Evolutionary conservation across 2,113 vertebrate genomes (phyloP).

Genomic region (Dascyllus trimaculatus): DNA sequence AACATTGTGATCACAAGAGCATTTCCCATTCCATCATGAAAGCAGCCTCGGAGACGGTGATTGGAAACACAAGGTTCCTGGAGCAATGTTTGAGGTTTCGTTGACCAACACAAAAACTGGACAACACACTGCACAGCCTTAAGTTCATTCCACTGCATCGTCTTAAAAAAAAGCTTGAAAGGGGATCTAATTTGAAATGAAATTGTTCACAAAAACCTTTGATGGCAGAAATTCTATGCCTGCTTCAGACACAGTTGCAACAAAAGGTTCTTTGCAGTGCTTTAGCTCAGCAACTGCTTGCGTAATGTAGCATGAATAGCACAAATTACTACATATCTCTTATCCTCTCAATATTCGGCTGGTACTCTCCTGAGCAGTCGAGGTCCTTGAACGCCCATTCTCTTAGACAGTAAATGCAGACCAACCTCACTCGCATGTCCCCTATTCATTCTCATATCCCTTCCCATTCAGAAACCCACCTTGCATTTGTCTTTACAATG

Average conservation of each 20-base stretch:
- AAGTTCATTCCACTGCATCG: slow-evolving; percentile 20
- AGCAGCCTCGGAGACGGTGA: slow-evolving; percentile 30
- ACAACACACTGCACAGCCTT: not conserved
- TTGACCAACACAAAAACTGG: slow-evolving; percentile 24
- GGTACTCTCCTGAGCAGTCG: slow-evolving; percentile 45
- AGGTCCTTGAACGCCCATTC: slow-evolving; percentile 52
- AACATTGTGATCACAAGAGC: slow-evolving; percentile 36
- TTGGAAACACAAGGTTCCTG: slow-evolving; percentile 35
- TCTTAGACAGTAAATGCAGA: slow-evolving; percentile 40
- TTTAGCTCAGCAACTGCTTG: slow-evolving; percentile 62
- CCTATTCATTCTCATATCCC: slow-evolving; percentile 32
- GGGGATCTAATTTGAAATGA: slow-evolving; percentile 11
- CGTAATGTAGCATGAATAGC: slow-evolving; percentile 77
- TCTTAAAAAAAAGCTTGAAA: not conserved
- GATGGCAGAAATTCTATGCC: slow-evolving; percentile 14
- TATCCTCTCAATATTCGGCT: slow-evolving; percentile 54
- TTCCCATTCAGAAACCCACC: slow-evolving; percentile 35
- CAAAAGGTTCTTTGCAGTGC: slow-evolving; percentile 54
- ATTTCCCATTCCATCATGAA: slow-evolving; percentile 32
- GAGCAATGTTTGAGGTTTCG: slow-evolving; percentile 22
- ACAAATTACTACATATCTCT: slow-evolving; percentile 70
- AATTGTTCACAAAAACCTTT: slow-evolving; percentile 34
- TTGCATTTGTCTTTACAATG: slow-evolving; percentile 30
- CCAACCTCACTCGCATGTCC: slow-evolving; percentile 33
- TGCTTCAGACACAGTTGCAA: slow-evolving; percentile 52